Evolutionary conservation across 2,888 invertebrate genomes (phyloP).

Genomic region (Cotesia congregata): DNA sequence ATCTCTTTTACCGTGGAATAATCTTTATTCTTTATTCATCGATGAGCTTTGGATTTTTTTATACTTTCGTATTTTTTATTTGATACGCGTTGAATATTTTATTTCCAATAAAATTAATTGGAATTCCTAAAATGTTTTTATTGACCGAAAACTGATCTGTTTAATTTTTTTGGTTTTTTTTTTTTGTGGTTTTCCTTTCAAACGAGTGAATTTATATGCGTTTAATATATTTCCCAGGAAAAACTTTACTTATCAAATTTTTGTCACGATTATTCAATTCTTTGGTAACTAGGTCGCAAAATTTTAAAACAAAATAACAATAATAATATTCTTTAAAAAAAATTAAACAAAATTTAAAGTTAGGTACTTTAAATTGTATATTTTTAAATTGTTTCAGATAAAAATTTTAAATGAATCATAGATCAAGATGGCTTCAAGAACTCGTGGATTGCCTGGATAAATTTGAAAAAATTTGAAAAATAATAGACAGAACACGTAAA

Average conservation of each 20-base stretch:
- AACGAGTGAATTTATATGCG: too few species aligned
- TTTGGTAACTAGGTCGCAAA: too few species aligned
- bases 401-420: background rate
- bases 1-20: background rate
- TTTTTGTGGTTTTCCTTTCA: too few species aligned
- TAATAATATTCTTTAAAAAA: too few species aligned
- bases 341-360: too few species aligned
- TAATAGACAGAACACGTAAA: background rate
- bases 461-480: constrained; percentile 14
- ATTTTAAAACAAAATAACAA: too few species aligned
- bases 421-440: background rate
- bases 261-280: too few species aligned
- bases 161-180: too few species aligned
- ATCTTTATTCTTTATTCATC: background rate
- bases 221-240: too few species aligned
- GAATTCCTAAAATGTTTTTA: background rate
- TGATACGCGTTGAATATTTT: background rate
- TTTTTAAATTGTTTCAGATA: background rate
- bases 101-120: background rate
- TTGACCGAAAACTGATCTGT: too few species aligned
- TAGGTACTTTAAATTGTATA: background rate
- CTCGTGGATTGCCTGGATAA: constrained; percentile 2
- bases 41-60: background rate
- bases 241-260: too few species aligned
- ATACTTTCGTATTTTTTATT: background rate